These are phyloP conservation scores for Pseudomyrmex flavicornis DNA, from an alignment of 1,140 invertebrate species.

Conservation along the genomic window DNA sequence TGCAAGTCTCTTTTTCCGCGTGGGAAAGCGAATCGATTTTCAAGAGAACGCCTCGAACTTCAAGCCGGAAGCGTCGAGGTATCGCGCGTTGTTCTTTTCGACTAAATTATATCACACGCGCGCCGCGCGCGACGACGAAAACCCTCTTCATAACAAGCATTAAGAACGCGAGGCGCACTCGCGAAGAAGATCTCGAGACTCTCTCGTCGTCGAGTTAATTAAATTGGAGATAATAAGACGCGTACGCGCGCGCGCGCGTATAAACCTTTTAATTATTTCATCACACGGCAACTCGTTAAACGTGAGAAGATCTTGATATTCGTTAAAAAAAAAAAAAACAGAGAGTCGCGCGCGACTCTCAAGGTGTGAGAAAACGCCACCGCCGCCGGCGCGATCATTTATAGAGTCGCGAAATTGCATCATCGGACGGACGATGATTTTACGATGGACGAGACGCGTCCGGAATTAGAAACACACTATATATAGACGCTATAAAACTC, in stretches of 20 bases:
- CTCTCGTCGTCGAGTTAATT: constrained; percentile 23
- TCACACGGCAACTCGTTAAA: background rate
- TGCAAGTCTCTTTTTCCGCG: no score
- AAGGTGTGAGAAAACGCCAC: background rate
- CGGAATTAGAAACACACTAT: no score
- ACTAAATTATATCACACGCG: constrained; percentile 22
- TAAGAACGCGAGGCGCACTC: background rate
- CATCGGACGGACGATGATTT: constrained; percentile 24
- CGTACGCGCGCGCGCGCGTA: no score
- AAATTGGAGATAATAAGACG: constrained; percentile 28
- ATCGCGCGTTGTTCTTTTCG: constrained; percentile 10
- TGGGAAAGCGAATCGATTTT: background rate
- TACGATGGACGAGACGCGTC: constrained; percentile 17
- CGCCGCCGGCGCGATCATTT: background rate
- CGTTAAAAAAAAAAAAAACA: background rate
- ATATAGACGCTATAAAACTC: constrained; percentile 17
- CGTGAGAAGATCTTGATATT: background rate
- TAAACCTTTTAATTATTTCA: constrained; percentile 15
- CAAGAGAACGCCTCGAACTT: background rate
- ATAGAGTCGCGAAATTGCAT: background rate
- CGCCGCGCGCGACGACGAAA: background rate
- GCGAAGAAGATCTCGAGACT: background rate
- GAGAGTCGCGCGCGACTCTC: background rate
- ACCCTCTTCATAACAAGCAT: background rate
- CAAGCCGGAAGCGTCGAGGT: background rate